A percentile compares a stretch with the other conserved stretches of the same genome.
phyloP scores from a whole-genome alignment of 2,113 vertebrate genomes.

The Triplophysa siluroides region DNA sequence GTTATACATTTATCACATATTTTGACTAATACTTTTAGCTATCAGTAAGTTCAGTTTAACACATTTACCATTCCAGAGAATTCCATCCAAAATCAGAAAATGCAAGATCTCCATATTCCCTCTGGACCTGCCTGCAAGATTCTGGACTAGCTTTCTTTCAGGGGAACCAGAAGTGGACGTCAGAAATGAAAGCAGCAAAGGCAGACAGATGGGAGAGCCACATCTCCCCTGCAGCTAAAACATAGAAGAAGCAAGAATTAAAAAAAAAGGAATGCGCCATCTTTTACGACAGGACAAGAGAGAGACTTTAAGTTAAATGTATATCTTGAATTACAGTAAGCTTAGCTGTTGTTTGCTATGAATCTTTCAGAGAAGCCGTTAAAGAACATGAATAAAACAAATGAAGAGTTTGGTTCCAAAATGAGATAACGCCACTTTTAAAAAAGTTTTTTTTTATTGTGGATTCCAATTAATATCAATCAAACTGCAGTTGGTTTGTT shows the following conservation, averaged over 20 bases:
- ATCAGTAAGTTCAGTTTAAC: not conserved
- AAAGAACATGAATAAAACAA: constrained; percentile 59
- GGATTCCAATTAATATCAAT: too few species aligned
- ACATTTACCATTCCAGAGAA: too few species aligned
- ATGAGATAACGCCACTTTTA: too few species aligned
- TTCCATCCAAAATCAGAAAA: not conserved
- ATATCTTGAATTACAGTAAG: constrained; percentile 64
- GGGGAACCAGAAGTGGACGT: not conserved
- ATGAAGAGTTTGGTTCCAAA: constrained; percentile 8
- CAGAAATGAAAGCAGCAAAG: too few species aligned
- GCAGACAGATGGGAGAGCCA: constrained; percentile 19
- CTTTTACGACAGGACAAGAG: constrained; percentile 60
- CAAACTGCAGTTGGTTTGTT: too few species aligned
- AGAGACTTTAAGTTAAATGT: constrained; percentile 64
- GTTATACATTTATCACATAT: too few species aligned
- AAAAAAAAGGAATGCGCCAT: constrained; percentile 63
- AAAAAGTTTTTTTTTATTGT: too few species aligned
- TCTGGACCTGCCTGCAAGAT: too few species aligned
- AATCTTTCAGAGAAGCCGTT: constrained; percentile 58
- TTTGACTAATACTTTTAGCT: not conserved
- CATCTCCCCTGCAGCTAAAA: constrained; percentile 53
- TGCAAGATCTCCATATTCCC: too few species aligned
- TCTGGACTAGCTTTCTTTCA: not conserved
- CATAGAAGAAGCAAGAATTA: constrained; percentile 55
- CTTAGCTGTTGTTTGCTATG: constrained; percentile 58